Evolutionary conservation across 1,140 invertebrate genomes (phyloP).

Genomic region (Plutomurus gul): DNA sequence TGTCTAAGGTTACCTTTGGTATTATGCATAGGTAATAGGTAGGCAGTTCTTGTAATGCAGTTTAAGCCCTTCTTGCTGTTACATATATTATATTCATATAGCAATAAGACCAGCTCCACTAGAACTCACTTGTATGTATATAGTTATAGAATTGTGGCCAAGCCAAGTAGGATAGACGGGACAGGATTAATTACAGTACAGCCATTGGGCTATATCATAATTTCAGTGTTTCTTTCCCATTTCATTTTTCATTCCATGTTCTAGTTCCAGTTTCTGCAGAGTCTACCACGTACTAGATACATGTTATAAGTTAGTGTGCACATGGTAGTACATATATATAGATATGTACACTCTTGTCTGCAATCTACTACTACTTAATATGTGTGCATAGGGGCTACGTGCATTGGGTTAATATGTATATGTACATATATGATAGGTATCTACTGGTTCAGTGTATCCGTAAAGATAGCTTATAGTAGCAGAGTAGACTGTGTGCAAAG

Average conservation of each 20-base stretch:
- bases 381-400: background rate
- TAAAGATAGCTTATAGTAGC: background rate
- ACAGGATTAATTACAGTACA: slow-evolving; percentile 17
- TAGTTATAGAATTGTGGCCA: background rate
- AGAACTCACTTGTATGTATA: background rate
- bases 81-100: background rate
- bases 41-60: too few relatives aligned
- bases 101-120: background rate
- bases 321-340: too few relatives aligned
- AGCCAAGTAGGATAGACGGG: background rate
- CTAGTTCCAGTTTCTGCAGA: slow-evolving; percentile 28
- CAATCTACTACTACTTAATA: background rate
- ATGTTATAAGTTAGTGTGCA: too few relatives aligned
- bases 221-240: background rate
- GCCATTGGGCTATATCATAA: slow-evolving; percentile 6
- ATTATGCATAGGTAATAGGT: too few relatives aligned
- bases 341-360: too few relatives aligned
- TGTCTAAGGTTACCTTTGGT: background rate
- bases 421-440: background rate
- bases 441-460: background rate
- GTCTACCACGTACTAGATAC: background rate
- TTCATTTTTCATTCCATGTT: slow-evolving; percentile 30
- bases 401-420: background rate
- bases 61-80: background rate
- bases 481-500: background rate